These are phyloP conservation scores for mouse (Mus musculus) DNA, from an alignment of 2,113 vertebrate species.

Conservation along the genomic window GRCm39 chr14:12018501-12019000, in stretches of 20 bases:
- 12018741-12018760: background rate
- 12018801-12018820: background rate
- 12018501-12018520: background rate
- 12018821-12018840: background rate
- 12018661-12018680: no score
- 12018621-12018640: background rate
- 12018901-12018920: background rate
- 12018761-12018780: background rate
- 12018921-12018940: no score
- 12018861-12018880: background rate
- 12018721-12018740: background rate
- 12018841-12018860: no score
- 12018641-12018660: background rate
- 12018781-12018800: background rate
- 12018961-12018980: background rate
- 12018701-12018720: background rate
- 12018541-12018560: background rate
- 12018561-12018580: background rate
- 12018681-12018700: background rate
- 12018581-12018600: background rate
- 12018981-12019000: fast-evolving
- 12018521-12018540: background rate
- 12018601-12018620: background rate
- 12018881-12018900: background rate
- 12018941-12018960: fast-evolving